These are phyloP conservation scores for Andrena chrysosceles DNA, from an alignment of 2,888 invertebrate species.

Conservation along the genomic window DNA sequence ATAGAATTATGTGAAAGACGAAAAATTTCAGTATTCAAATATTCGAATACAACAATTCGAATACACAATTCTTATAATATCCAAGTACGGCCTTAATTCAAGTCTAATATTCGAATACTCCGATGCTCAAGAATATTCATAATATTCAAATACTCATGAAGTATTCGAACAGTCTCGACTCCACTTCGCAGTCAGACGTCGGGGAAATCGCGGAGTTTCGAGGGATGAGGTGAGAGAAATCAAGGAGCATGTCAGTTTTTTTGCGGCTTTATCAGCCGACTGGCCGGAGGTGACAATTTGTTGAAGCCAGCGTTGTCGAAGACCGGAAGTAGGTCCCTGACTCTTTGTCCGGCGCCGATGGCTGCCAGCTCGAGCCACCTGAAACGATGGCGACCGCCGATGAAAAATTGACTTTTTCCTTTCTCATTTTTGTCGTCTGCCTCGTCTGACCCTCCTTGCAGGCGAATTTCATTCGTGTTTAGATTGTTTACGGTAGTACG, in stretches of 20 bases:
- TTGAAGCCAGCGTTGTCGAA: conserved; percentile 95
- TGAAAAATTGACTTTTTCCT: conserved; percentile 45
- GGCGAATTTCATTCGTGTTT: not conserved
- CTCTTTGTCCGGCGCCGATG: conserved; percentile 87
- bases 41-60: too few relatives aligned
- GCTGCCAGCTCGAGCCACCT: conserved; percentile 88
- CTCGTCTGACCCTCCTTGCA: not conserved
- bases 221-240: conserved; percentile 17
- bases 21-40: too few relatives aligned
- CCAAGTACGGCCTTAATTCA: too few relatives aligned
- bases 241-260: conserved; percentile 78
- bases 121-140: too few relatives aligned
- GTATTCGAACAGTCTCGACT: too few relatives aligned
- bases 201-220: conserved; percentile 35
- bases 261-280: conserved; percentile 90
- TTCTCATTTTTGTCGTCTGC: conserved; percentile 19
- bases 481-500: not conserved
- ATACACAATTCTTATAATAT: too few relatives aligned
- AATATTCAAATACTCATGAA: too few relatives aligned
- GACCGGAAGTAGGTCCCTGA: conserved; percentile 91
- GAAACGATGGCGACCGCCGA: conserved; percentile 51
- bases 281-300: conserved; percentile 93
- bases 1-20: too few relatives aligned
- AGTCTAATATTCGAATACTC: too few relatives aligned
- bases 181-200: not conserved